A percentile compares a stretch with the other conserved stretches of the same genome.
Conservation (phyloP, 1,140 invertebrate genomes). For the Drosophila cardini region DNA sequence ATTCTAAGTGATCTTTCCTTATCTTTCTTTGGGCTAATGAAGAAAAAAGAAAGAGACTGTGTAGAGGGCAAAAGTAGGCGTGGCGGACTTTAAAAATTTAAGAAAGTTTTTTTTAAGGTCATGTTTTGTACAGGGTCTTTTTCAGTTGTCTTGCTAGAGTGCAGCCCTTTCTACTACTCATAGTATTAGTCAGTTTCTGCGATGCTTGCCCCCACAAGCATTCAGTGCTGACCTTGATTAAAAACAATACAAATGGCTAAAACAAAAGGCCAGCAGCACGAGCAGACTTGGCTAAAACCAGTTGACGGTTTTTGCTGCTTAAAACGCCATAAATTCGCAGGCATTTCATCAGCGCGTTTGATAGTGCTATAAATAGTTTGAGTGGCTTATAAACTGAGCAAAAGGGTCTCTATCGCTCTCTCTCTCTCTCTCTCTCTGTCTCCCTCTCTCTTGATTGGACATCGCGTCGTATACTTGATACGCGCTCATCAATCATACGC, state of each 20-base stretch:
- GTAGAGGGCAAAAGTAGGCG: too few relatives aligned
- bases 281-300: conserved; percentile 13
- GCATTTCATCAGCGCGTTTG: conserved; percentile 24
- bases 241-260: not conserved
- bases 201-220: not conserved
- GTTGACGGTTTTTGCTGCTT: conserved; percentile 10
- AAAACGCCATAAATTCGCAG: conserved; percentile 6
- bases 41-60: too few relatives aligned
- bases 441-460: not conserved
- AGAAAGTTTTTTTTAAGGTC: too few relatives aligned
- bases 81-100: too few relatives aligned
- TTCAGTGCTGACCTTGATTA: conserved; percentile 18
- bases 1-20: too few relatives aligned
- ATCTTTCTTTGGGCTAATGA: too few relatives aligned
- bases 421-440: not conserved
- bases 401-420: not conserved
- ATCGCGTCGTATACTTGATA: conserved; percentile 38
- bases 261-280: not conserved
- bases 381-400: not conserved
- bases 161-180: not conserved
- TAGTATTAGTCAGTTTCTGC: not conserved
- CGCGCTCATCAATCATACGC: conserved; percentile 62
- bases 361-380: conserved; percentile 13
- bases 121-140: too few relatives aligned
- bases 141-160: too few relatives aligned